phyloP scores from a whole-genome alignment of 1,140 invertebrate species.

The Eubasilissa regina region DNA sequence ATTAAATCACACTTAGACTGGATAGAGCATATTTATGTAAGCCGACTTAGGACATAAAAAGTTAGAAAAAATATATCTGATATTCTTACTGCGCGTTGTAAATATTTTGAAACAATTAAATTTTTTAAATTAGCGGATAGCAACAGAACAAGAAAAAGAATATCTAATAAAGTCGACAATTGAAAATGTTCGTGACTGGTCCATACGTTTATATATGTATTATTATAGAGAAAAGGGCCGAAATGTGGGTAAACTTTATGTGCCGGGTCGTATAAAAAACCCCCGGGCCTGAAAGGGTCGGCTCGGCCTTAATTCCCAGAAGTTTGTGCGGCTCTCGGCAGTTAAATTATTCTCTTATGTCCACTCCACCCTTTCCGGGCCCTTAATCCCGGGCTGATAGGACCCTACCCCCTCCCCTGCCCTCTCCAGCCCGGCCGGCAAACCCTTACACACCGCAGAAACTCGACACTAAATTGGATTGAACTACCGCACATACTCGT shows the following conservation, averaged over 20 bases:
- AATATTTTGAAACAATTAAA: too few species aligned
- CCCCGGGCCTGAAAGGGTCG: slow-evolving; percentile 13
- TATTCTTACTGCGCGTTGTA: too few species aligned
- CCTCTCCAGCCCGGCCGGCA: not conserved
- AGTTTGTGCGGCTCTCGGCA: slow-evolving; percentile 31
- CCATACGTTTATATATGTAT: too few species aligned
- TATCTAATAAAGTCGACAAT: too few species aligned
- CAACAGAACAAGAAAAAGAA: too few species aligned
- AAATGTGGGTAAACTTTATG: not conserved
- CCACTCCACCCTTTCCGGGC: not conserved
- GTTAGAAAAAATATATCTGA: too few species aligned
- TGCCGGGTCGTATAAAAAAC: not conserved
- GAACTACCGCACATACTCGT: not conserved
- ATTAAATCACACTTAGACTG: too few species aligned
- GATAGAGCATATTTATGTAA: too few species aligned
- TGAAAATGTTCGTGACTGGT: too few species aligned
- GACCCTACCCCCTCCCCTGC: not conserved
- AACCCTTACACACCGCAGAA: not conserved
- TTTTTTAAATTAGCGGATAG: too few species aligned
- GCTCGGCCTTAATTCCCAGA: slow-evolving; percentile 36
- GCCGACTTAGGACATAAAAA: too few species aligned
- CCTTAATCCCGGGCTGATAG: not conserved
- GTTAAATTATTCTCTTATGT: slow-evolving; percentile 49
- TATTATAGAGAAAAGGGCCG: too few species aligned
- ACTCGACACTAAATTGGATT: slow-evolving; percentile 29